These are phyloP conservation scores for Crypturellus tataupa DNA, from an alignment of 2,797 vertebrate genomes.

Conservation along the genomic window DNA sequence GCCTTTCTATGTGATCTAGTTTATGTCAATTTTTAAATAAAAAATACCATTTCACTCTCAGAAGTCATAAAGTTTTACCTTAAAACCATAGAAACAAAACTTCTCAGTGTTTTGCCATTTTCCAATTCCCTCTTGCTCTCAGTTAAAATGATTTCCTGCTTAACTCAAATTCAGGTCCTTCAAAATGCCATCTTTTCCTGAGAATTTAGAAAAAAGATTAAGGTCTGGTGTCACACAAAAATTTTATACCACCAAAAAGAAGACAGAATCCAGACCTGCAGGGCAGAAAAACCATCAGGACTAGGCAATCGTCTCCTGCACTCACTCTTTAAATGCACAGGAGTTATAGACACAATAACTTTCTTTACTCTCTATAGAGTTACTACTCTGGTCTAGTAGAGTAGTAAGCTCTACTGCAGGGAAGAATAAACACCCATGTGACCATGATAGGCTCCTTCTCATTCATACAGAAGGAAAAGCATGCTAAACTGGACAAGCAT, in stretches of 20 bases:
- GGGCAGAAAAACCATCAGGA: background rate
- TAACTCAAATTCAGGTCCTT: too few species aligned
- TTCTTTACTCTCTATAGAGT: background rate
- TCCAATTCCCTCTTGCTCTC: background rate
- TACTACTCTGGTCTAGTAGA: too few species aligned
- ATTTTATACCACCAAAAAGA: background rate
- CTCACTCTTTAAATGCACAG: background rate
- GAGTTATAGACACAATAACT: accelerated
- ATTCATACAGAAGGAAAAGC: background rate
- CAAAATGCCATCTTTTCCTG: too few species aligned
- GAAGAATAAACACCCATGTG: background rate
- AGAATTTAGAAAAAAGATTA: background rate
- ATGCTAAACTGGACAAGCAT: background rate
- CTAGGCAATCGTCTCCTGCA: background rate
- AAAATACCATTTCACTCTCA: background rate
- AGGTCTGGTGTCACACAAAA: background rate
- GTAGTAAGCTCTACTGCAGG: background rate
- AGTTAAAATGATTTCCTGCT: background rate
- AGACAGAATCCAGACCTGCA: background rate
- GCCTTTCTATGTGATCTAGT: background rate
- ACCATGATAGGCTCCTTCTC: background rate
- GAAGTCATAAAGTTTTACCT: background rate
- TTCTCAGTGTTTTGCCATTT: background rate
- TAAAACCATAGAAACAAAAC: background rate
- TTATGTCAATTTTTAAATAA: background rate